Conservation (phyloP, 2,888 invertebrate species). For the Drosophila cracens region DNA sequence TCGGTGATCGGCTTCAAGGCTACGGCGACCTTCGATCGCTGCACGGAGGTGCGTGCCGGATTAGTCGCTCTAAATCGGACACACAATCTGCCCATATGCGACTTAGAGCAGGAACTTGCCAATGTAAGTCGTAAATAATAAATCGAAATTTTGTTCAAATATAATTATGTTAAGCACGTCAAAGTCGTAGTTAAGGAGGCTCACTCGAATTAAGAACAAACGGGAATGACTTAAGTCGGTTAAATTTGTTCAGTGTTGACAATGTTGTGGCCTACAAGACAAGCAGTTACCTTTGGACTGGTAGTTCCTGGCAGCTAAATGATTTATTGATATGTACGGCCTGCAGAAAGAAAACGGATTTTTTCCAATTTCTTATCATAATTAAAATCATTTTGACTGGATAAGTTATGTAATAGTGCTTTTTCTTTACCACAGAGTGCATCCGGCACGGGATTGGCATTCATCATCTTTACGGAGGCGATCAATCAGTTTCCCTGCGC, state of each 20-base stretch:
- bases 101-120: slow-evolving; percentile 93
- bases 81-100: slow-evolving; percentile 90
- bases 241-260: not conserved
- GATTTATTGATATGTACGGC: not conserved
- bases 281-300: not conserved
- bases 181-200: not conserved
- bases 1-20: slow-evolving; percentile 96
- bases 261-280: not conserved
- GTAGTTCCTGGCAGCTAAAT: not conserved
- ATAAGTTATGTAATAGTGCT: not conserved
- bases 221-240: not conserved
- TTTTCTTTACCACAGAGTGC: slow-evolving; percentile 89
- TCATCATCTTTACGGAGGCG: slow-evolving; percentile 98
- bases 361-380: not conserved
- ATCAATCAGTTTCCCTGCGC: slow-evolving; percentile 99
- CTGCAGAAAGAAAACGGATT: not conserved
- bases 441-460: slow-evolving; percentile 97
- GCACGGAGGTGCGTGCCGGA: slow-evolving; percentile 85
- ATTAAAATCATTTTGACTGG: not conserved
- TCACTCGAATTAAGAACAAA: not conserved
- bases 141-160: not conserved
- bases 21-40: slow-evolving; percentile 84
- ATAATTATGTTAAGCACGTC: not conserved
- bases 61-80: slow-evolving; percentile 87
- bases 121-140: slow-evolving; percentile 88